These are phyloP conservation scores for Sinelater perroti DNA, from an alignment of 2,888 invertebrate genomes.

Conservation along the genomic window DNA sequence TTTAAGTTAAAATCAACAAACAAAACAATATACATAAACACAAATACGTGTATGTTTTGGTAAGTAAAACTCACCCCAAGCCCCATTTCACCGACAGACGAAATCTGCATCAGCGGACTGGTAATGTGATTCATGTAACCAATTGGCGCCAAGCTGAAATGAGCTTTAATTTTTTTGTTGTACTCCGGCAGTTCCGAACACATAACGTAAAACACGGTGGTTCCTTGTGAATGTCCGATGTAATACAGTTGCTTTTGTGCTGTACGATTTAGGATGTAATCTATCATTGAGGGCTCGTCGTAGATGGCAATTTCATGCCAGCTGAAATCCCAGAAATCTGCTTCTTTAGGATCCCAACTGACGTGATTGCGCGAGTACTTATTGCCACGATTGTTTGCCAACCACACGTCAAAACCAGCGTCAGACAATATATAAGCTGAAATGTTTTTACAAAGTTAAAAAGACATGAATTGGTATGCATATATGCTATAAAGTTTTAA, in stretches of 20 bases:
- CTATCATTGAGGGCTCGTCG: constrained; percentile 82
- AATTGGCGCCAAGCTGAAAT: constrained; percentile 78
- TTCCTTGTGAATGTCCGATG: constrained; percentile 37
- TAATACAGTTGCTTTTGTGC: constrained; percentile 53
- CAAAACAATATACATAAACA: not conserved
- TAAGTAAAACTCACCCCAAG: constrained; percentile 10
- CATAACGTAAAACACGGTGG: constrained; percentile 26
- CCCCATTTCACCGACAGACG: constrained; percentile 18
- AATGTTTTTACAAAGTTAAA: constrained; percentile 4
- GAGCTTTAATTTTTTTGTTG: constrained; percentile 51
- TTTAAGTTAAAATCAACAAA: too few species aligned
- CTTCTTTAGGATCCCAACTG: constrained; percentile 42
- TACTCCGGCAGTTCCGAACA: constrained; percentile 26
- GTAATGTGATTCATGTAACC: constrained; percentile 61
- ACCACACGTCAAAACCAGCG: constrained; percentile 63
- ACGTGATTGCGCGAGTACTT: constrained; percentile 65
- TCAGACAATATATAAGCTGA: constrained; percentile 63
- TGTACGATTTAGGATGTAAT: constrained; percentile 69
- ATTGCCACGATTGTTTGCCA: constrained; percentile 70
- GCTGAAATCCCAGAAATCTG: constrained; percentile 59
- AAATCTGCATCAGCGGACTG: constrained; percentile 53
- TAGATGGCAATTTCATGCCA: constrained; percentile 82
- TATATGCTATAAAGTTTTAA: not conserved
- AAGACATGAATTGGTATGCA: not conserved
- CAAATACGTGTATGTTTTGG: too few species aligned